Conservation (phyloP, 2,888 invertebrate species). For the Chrysolina oricalcia region DNA sequence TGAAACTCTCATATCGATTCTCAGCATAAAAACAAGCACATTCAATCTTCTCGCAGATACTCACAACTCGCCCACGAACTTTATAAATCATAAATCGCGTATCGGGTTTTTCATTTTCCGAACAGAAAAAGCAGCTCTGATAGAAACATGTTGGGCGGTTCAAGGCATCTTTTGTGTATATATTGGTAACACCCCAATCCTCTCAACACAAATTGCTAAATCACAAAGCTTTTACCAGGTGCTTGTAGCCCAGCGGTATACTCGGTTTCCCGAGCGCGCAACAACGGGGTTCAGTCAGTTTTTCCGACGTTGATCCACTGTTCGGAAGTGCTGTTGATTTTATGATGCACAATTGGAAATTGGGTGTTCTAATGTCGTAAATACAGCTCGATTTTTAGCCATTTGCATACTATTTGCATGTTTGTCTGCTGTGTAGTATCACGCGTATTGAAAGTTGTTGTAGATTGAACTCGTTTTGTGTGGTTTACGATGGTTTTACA, state of each 20-base stretch:
- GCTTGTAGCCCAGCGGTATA: slow-evolving; percentile 50
- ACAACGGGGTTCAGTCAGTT: slow-evolving; percentile 9
- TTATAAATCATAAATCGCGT: slow-evolving; percentile 15
- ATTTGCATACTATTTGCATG: slow-evolving; percentile 6
- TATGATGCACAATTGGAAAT: slow-evolving; percentile 49
- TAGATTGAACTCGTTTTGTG: too few species aligned
- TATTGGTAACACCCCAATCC: slow-evolving; percentile 55
- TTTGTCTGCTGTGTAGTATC: not conserved
- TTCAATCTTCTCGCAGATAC: not conserved
- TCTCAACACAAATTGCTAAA: slow-evolving; percentile 61
- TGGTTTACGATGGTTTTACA: too few species aligned
- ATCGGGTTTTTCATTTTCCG: slow-evolving; percentile 37
- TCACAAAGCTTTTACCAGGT: slow-evolving; percentile 64
- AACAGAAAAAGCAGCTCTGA: slow-evolving; percentile 45
- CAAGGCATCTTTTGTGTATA: slow-evolving; percentile 55
- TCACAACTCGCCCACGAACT: not conserved
- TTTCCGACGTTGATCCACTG: slow-evolving; percentile 41
- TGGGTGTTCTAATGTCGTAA: slow-evolving; percentile 46
- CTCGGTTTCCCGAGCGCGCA: slow-evolving; percentile 40
- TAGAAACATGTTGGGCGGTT: slow-evolving; percentile 52
- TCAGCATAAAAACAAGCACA: not conserved
- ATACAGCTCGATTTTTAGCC: slow-evolving; percentile 39
- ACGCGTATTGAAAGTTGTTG: not conserved
- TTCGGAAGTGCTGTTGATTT: slow-evolving; percentile 48
- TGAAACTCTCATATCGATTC: too few species aligned